Conservation (phyloP, 2,797 vertebrate genomes). For the Jordanella pulchra region DNA sequence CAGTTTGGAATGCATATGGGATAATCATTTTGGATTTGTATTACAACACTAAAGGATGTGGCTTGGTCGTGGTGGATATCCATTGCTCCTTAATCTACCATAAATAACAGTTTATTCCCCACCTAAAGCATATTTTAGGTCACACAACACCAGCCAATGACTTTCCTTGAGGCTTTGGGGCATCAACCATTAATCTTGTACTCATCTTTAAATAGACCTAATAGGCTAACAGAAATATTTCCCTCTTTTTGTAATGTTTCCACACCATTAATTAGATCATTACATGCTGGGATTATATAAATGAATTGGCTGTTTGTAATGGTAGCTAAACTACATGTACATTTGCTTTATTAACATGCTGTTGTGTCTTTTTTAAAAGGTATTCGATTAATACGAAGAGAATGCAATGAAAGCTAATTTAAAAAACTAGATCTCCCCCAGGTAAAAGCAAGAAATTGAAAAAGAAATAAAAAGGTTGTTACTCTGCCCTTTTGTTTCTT, state of each 20-base stretch:
- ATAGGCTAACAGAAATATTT: constrained; percentile 20
- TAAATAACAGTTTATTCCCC: constrained; percentile 43
- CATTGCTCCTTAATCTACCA: constrained; percentile 36
- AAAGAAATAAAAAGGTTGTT: constrained; percentile 64
- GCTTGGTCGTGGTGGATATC: constrained; percentile 7
- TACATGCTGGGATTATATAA: constrained; percentile 73
- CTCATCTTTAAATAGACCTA: constrained; percentile 32
- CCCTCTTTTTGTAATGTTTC: constrained; percentile 45
- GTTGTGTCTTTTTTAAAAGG: constrained; percentile 64
- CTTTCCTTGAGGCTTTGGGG: constrained; percentile 40
- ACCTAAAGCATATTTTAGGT: constrained; percentile 46
- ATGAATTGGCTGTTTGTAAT: constrained; percentile 70
- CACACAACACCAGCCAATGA: constrained; percentile 62
- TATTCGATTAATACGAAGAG: constrained; percentile 57
- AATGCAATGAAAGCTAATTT: constrained; percentile 60
- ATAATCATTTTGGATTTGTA: constrained; percentile 9
- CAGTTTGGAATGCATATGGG: neutral
- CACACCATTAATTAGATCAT: constrained; percentile 45
- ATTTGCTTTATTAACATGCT: constrained; percentile 67
- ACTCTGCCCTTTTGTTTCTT: constrained; percentile 61
- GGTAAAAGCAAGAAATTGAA: constrained; percentile 62
- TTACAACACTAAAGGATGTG: neutral
- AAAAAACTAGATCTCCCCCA: constrained; percentile 47
- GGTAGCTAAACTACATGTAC: constrained; percentile 77
- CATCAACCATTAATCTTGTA: constrained; percentile 42